Evolutionary conservation across 2,888 invertebrate species (phyloP).

Genomic region (Epistrophe eligans): DNA sequence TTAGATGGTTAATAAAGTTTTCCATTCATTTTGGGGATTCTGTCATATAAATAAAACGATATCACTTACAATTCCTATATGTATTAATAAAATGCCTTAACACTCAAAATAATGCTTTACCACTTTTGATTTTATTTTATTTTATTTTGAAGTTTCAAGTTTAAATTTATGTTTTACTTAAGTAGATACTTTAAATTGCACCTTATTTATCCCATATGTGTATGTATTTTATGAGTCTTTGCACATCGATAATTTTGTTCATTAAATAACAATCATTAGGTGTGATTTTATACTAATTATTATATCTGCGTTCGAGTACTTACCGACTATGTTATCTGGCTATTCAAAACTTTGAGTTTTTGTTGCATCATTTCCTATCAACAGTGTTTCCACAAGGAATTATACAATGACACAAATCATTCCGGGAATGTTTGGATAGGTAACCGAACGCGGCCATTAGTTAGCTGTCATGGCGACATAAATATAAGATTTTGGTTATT

Average conservation of each 20-base stretch:
- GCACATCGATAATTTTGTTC: constrained; percentile 44
- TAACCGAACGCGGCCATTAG: not conserved
- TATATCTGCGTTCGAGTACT: no score
- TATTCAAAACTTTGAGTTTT: no score
- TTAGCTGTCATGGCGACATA: not conserved
- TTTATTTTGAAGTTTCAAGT: constrained; percentile 1
- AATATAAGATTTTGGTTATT: not conserved
- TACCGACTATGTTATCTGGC: no score
- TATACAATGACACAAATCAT: no score
- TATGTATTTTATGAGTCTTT: constrained; percentile 23
- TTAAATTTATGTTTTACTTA: not conserved
- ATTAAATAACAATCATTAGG: constrained; percentile 39
- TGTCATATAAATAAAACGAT: not conserved
- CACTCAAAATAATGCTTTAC: constrained; percentile 2
- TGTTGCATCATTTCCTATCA: no score
- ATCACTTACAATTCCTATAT: not conserved
- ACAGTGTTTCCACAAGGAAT: no score
- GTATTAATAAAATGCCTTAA: constrained; percentile 23
- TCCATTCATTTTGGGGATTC: constrained; percentile 28
- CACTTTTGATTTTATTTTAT: not conserved
- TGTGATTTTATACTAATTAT: constrained; percentile 8
- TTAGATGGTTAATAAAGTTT: constrained; percentile 30
- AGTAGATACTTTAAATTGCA: constrained; percentile 34
- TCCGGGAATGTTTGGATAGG: no score
- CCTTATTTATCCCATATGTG: not conserved